Evolutionary conservation across 2,113 vertebrate genomes (phyloP), one percentile per base, ranked within the genome.

Genomic region (Solea senegalensis): DNA sequence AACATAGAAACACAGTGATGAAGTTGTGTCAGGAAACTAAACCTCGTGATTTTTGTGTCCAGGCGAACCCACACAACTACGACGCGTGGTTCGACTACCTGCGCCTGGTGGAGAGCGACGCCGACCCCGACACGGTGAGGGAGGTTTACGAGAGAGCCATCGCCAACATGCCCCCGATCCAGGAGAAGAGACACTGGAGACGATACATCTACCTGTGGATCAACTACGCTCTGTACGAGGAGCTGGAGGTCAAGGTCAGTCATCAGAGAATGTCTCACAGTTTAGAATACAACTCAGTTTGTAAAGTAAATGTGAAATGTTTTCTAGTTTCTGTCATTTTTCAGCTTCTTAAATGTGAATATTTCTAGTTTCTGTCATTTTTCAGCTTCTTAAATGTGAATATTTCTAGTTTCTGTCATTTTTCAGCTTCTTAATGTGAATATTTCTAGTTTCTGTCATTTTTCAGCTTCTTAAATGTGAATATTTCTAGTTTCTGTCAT

Each of bases 41-140:
- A 45, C 28, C 12, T 39, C 13, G 11, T 21, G 26, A 5, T 3
- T 0, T 5, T 2, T 21, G n/a, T 6, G 11, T 59, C 12, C 55
- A 99, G 98, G 97, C 96, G 0, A 99, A 96, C 88, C 97, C 98
- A 2, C 98, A 98, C 81, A 99, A 99, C 85, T 99, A 99, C 0
- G 98, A 99, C 0, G 96, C 97, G 0, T 99, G 98, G 98, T 99
- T 99, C 4, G 97, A 98, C 78, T 99, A 99, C 83, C 92, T 99
- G 57, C 94, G 97, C 1, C 83, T 99, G 85, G 95, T 98, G 82
- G 98, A 99, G 91, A 98, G 97, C 0, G 97, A 99, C 0, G 82
- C 95, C 0, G 95, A 97, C 11, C 80, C 94, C 0, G 97, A 96
- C 67, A 92, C 95, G 0, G 97, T 96, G 13, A 88, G 96, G 1